Percentiles rank a stretch among this genome's conserved stretches.
phyloP scores from a whole-genome alignment of 2,888 invertebrate species.

The Drosophila algonquin region DNA sequence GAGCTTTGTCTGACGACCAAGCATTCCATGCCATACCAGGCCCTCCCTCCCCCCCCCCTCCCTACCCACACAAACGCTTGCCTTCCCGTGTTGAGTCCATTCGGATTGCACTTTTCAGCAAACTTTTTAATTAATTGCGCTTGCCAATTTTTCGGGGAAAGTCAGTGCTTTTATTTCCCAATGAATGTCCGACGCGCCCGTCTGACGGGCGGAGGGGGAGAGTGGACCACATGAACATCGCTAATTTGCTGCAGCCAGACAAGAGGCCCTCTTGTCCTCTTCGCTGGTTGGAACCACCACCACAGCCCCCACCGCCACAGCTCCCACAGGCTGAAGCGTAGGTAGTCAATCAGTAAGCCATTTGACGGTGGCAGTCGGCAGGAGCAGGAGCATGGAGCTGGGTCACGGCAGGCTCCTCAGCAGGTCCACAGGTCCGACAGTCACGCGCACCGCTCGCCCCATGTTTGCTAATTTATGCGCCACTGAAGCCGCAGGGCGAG shows the following conservation, averaged over 20 bases:
- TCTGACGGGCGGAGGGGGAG: not conserved
- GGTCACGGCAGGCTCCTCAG: constrained; percentile 17
- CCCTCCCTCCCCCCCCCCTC: not conserved
- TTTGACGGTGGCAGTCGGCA: constrained; percentile 35
- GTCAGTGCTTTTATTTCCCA: constrained; percentile 55
- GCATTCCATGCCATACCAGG: constrained; percentile 3
- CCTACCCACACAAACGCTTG: not conserved
- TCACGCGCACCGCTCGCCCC: constrained; percentile 58
- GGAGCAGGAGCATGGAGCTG: not conserved
- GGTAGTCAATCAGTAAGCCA: constrained; percentile 73
- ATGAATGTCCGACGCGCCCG: constrained; percentile 26
- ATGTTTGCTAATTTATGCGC: constrained; percentile 77
- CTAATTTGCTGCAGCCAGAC: constrained; percentile 57
- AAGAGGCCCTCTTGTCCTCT: constrained; percentile 1
- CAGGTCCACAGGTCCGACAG: constrained; percentile 42
- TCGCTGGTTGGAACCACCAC: constrained; percentile 1
- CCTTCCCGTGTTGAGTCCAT: constrained; percentile 24
- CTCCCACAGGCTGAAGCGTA: constrained; percentile 1
- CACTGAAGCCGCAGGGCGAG: constrained; percentile 56
- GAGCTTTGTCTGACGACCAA: constrained; percentile 28
- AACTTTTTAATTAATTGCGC: constrained; percentile 75
- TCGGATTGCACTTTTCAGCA: constrained; percentile 46
- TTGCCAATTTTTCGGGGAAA: constrained; percentile 53
- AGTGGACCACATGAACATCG: constrained; percentile 53
- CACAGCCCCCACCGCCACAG: constrained; percentile 3